These are phyloP conservation scores for Acrossocheilus fasciatus DNA, from an alignment of 2,797 vertebrate genomes.

Conservation along the genomic window DNA sequence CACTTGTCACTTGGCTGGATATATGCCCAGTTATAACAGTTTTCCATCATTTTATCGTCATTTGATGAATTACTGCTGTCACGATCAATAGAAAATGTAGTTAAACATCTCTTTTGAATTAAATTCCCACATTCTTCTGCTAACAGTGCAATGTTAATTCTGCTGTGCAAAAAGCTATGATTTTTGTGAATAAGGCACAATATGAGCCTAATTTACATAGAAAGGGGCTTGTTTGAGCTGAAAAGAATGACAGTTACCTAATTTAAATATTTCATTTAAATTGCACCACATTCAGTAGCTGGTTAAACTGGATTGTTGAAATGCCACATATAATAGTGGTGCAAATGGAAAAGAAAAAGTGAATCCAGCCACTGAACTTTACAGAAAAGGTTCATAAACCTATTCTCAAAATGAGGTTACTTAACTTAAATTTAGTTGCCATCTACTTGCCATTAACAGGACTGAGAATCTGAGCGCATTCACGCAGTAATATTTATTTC, in stretches of 20 bases:
- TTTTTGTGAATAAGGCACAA: not conserved
- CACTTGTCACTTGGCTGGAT: not conserved
- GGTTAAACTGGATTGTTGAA: conserved; percentile 6
- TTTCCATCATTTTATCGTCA: conserved; percentile 10
- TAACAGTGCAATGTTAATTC: conserved; percentile 6
- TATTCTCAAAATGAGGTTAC: not conserved
- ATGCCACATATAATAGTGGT: not conserved
- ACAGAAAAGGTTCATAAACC: not conserved
- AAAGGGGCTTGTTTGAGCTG: not conserved
- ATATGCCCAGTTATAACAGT: not conserved
- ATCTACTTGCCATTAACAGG: not conserved
- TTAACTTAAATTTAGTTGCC: not conserved
- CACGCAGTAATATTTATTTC: not conserved
- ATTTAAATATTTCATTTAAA: not conserved
- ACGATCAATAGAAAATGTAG: conserved; percentile 4
- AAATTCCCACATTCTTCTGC: not conserved
- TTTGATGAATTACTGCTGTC: conserved; percentile 29
- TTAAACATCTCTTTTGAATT: conserved; percentile 9
- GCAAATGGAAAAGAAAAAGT: not conserved
- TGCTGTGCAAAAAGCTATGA: not conserved
- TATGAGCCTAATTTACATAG: conserved; percentile 1
- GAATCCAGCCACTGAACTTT: not conserved
- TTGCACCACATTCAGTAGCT: not conserved
- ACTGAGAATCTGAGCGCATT: not conserved
- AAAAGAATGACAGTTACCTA: not conserved